These are phyloP conservation scores for Drosophila engyochracea DNA, from an alignment of 2,888 invertebrate genomes.

Conservation along the genomic window DNA sequence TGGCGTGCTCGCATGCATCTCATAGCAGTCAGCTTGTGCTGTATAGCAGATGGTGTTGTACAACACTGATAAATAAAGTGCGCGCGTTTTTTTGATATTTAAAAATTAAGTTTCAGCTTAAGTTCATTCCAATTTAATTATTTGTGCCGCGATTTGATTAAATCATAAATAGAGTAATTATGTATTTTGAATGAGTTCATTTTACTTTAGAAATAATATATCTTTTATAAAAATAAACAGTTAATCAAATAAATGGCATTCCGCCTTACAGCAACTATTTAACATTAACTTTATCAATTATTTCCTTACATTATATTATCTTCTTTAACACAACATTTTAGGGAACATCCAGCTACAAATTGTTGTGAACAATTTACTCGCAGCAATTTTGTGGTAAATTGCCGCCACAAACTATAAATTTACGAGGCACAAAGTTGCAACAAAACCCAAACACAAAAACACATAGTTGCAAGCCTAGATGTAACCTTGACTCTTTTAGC, in stretches of 20 bases:
- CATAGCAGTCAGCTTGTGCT: conserved; percentile 41
- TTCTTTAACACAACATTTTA: background rate
- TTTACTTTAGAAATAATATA: background rate
- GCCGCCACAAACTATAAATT: conserved; percentile 64
- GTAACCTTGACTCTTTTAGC: conserved; percentile 56
- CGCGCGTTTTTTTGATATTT: conserved; percentile 1
- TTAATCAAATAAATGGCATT: background rate
- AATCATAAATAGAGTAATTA: background rate
- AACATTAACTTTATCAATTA: background rate
- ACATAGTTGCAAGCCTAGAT: conserved; percentile 57
- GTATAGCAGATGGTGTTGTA: conserved; percentile 28
- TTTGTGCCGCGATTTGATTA: too few relatives aligned
- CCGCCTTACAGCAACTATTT: background rate
- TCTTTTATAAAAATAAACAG: background rate
- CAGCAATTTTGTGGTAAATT: conserved; percentile 47
- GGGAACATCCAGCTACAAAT: conserved; percentile 13
- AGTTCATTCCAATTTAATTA: background rate
- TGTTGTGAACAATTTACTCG: conserved; percentile 9
- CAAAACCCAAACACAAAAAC: conserved; percentile 5
- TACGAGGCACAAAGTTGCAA: conserved; percentile 56
- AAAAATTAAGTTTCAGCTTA: background rate
- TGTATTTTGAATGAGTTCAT: background rate
- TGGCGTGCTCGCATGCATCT: background rate
- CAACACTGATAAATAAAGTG: background rate
- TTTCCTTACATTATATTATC: background rate